Evolutionary conservation across 2,797 vertebrate species (phyloP), one percentile per base, ranked within the genome.

Genomic region (Heliangelus exortis): DNA sequence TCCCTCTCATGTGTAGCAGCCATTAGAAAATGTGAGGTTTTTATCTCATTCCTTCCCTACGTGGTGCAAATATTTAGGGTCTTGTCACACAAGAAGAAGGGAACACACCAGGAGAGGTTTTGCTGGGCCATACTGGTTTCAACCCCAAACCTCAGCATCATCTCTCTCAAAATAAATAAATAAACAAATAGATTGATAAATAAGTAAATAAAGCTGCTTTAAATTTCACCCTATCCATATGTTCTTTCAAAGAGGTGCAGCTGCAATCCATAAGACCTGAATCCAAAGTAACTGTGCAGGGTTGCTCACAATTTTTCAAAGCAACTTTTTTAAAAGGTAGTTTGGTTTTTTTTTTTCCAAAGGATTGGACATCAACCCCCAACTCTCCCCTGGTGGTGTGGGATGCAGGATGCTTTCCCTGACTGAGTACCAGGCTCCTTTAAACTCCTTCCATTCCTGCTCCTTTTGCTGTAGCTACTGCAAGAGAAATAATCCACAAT

Each of bases 231-330:
- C 12, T 31, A 7, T 36, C 39, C 50, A 13, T 20, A 53, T 50
- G 12, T 10, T 57, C 48, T 47, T 68, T 41, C 41, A n/a, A 26
- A 45, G 55, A 74, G 22, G 7, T 17, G 26, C 48, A 39, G 50
- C 47, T 22, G 29, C 23, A 77, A 31, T 6, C 28, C 22, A 12
- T 0, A 77, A 62, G 76, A 25, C 8, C n/a, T 75, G 34, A 69
- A n/a, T 41, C 33, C 11, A 2, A 7, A 75, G 39, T 7, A 12
- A 12, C 2, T 2, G 16, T 4, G 2, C 0, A 11, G 16, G 2
- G 17, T 12, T 47, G 16, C 14, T 39, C 61, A 19, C 3, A 29
- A 16, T 9, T 20, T 10, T 65, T 54, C 3, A 13, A 63, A 57
- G 10, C 5, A 59, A 18, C 6, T 45, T 45, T 12, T 0, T 5